Base-by-base conservation (phyloP, 2,888 invertebrate genomes). In the Mesorhabditis spiculigera region DNA sequence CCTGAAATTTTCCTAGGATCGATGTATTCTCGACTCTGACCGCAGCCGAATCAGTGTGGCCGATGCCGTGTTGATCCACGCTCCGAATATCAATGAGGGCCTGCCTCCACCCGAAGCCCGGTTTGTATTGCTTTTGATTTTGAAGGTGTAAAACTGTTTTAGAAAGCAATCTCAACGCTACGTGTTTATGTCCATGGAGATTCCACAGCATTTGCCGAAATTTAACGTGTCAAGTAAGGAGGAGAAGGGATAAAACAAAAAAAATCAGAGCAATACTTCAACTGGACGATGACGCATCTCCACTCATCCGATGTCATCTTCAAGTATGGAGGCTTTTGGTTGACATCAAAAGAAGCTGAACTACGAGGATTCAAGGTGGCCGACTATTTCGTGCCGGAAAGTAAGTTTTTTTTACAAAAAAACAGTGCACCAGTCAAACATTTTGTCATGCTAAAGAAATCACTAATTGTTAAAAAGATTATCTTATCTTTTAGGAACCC, bases 61-160 rank as follows among this genome's bases (percentile, higher is more conserved):
- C 0, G 91, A 91, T 82, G 91, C 91, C 2, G 90, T 92, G 0
- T 79, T 91, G 16, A 89, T 90, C 79, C 91, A 90, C 79, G 77
- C 75, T 43, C 73, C 75, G 45, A 82, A 85, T 63, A 66, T 85
- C 58, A 64, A 66, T 5, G 41, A 50, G n/a, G 58, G 58, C 8
- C n/a, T 50, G 58, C 58, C 58, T 13, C 58, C 58, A 50, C 10
- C 58, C 13, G 65, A 65, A 43, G 44, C 43, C 10, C 16, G 44
- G 65, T 10, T 8, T 8, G 43, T 5, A 65, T 43, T 10, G 44
- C 8, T 8, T 5, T 6, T 2, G 63, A 63, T 8, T 8, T 6
- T 8, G 41, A 63, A 8, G 16, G 45, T 16, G 43, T 43, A 45
- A 10, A 6, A 42, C 8, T 5, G 42, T 28, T 45, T 65, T 61